phyloP scores from a whole-genome alignment of 2,113 vertebrate genomes.

The Calyptommatus sinebrachiatus region DNA sequence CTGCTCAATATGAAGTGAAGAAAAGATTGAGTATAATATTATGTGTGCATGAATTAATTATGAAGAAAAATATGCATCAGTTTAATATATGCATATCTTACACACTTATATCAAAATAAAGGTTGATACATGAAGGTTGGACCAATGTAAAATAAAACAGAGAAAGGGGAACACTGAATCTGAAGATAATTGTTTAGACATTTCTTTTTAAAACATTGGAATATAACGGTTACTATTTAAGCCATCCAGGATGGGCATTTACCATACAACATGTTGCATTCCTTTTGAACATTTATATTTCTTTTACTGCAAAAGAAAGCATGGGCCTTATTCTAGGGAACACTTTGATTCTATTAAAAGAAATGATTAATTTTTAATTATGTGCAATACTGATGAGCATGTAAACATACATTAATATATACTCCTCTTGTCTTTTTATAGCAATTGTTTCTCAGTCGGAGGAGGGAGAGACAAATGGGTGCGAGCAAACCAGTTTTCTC shows the following conservation, averaged over 20 bases:
- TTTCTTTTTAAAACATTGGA: conserved; percentile 24
- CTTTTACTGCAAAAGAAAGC: conserved; percentile 48
- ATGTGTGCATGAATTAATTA: conserved; percentile 9
- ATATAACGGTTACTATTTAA: conserved; percentile 40
- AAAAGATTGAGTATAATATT: background rate
- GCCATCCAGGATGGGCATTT: conserved; percentile 36
- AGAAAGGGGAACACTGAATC: conserved; percentile 18
- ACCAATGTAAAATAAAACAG: conserved; percentile 7
- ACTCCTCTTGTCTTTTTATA: conserved; percentile 74
- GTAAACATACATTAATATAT: conserved; percentile 50
- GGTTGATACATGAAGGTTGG: conserved; percentile 14
- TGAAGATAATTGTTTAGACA: conserved; percentile 41
- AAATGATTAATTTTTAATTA: conserved; percentile 70
- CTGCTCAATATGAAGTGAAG: conserved; percentile 40
- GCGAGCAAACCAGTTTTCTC: conserved; percentile 75
- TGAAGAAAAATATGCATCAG: background rate
- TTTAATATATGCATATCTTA: background rate
- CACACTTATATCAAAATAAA: conserved; percentile 24
- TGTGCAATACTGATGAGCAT: conserved; percentile 45
- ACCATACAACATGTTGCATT: conserved; percentile 31
- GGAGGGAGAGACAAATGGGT: conserved; percentile 63
- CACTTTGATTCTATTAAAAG: conserved; percentile 34
- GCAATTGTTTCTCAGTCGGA: conserved; percentile 67
- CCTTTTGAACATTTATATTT: background rate
- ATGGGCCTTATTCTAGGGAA: conserved; percentile 39